phyloP scores from a whole-genome alignment of 2,888 invertebrate species.

The Polymixis lichenea region DNA sequence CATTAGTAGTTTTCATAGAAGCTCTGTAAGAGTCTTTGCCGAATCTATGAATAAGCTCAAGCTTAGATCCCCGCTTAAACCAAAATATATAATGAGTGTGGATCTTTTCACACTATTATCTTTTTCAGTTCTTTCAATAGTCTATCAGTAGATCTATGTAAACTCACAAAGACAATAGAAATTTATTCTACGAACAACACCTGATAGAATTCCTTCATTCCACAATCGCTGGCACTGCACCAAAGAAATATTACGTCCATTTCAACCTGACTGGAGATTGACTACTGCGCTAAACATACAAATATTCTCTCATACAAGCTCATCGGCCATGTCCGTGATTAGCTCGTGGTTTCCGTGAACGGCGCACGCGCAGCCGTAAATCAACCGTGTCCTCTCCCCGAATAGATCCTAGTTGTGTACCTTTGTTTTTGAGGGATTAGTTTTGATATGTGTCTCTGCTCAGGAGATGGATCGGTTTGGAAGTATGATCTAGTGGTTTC shows the following conservation, averaged over 20 bases:
- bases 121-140: not conserved
- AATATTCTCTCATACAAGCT: constrained; percentile 27
- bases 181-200: not conserved
- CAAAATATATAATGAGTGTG: no score
- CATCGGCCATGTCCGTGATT: constrained; percentile 56
- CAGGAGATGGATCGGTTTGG: constrained; percentile 36
- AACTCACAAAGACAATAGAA: not conserved
- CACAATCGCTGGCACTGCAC: constrained; percentile 7
- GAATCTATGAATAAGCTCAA: no score
- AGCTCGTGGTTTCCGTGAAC: constrained; percentile 72
- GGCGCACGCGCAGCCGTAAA: constrained; percentile 73
- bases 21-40: not conserved
- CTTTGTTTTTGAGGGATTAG: constrained; percentile 60
- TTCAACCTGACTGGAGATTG: constrained; percentile 18
- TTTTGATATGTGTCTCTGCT: constrained; percentile 19
- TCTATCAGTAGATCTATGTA: no score
- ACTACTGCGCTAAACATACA: constrained; percentile 29
- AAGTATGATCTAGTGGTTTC: not conserved
- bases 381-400: constrained; percentile 73
- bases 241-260: not conserved
- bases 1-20: not conserved
- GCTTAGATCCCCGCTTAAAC: not conserved
- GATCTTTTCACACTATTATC: not conserved
- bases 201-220: not conserved
- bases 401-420: constrained; percentile 69